Evolutionary conservation across 1,140 invertebrate genomes (phyloP).

Genomic region (Geopemphigus sp.): DNA sequence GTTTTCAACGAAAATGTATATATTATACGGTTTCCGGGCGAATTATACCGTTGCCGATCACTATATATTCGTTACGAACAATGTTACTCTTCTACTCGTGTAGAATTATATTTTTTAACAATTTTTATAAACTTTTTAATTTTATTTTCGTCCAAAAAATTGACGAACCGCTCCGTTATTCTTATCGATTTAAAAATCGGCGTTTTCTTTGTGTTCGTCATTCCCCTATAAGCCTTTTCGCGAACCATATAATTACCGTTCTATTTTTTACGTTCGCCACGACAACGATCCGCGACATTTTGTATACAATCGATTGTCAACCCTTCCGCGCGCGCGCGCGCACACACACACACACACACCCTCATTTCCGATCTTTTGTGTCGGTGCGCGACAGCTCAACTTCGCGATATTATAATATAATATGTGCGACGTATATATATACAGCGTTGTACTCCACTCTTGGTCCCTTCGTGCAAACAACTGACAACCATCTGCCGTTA

Average conservation of each 20-base stretch:
- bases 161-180: too few relatives aligned
- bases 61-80: too few relatives aligned
- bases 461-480: conserved; percentile 28
- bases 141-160: too few relatives aligned
- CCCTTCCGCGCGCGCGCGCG: too few relatives aligned
- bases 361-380: conserved; percentile 44
- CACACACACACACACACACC: conserved; percentile 7
- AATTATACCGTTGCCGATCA: too few relatives aligned
- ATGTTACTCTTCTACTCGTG: too few relatives aligned
- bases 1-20: background rate
- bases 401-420: background rate
- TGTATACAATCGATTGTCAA: conserved; percentile 8
- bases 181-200: too few relatives aligned
- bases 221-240: background rate
- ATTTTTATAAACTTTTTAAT: too few relatives aligned
- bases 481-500: conserved; percentile 39
- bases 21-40: background rate
- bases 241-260: conserved; percentile 5
- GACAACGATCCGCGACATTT: conserved; percentile 1
- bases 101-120: too few relatives aligned
- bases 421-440: background rate
- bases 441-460: background rate
- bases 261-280: background rate
- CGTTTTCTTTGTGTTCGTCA: too few relatives aligned
- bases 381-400: background rate